Conservation (phyloP, 2,888 invertebrate species). For the Chalcosyrphus nemorum region DNA sequence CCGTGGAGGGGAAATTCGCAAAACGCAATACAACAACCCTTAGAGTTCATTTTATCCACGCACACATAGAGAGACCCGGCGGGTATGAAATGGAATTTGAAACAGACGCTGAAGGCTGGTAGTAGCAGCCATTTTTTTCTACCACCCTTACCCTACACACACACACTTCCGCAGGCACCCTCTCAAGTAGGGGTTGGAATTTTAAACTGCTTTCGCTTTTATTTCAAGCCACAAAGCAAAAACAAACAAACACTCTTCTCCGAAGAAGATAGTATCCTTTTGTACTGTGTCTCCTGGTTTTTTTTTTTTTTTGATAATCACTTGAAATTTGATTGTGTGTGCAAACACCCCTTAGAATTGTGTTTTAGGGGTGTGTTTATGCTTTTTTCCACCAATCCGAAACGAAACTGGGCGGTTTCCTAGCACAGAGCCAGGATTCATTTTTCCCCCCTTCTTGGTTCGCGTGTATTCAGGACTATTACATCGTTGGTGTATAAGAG, state of each 20-base stretch:
- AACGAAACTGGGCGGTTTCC: slow-evolving; percentile 56
- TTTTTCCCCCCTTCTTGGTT: slow-evolving; percentile 15
- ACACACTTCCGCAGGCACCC: not conserved
- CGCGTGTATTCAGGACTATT: not conserved
- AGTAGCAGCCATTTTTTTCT: slow-evolving; percentile 64
- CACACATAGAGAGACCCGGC: not conserved
- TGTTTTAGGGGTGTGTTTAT: slow-evolving; percentile 64
- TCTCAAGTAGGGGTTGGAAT: slow-evolving; percentile 43
- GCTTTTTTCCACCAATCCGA: slow-evolving; percentile 57
- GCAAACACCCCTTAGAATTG: slow-evolving; percentile 47
- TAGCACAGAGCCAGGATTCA: slow-evolving; percentile 15
- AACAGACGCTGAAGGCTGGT: slow-evolving; percentile 1
- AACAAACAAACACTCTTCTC: slow-evolving; percentile 21
- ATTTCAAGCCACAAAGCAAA: slow-evolving; percentile 42
- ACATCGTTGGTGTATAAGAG: not conserved
- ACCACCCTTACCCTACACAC: slow-evolving; percentile 3
- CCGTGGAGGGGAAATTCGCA: slow-evolving; percentile 16
- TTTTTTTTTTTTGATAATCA: slow-evolving; percentile 37
- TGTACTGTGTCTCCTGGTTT: not conserved
- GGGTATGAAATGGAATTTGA: slow-evolving; percentile 32
- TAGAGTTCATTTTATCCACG: slow-evolving; percentile 36
- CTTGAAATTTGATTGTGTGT: slow-evolving; percentile 67
- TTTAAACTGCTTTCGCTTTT: slow-evolving; percentile 71
- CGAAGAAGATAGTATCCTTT: slow-evolving; percentile 29
- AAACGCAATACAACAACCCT: slow-evolving; percentile 27